Evolutionary conservation across 92 coral and sea anemone species (phyloP), one percentile per base, ranked within the genome.

Genomic region (Anthopleura xanthogrammica): DNA sequence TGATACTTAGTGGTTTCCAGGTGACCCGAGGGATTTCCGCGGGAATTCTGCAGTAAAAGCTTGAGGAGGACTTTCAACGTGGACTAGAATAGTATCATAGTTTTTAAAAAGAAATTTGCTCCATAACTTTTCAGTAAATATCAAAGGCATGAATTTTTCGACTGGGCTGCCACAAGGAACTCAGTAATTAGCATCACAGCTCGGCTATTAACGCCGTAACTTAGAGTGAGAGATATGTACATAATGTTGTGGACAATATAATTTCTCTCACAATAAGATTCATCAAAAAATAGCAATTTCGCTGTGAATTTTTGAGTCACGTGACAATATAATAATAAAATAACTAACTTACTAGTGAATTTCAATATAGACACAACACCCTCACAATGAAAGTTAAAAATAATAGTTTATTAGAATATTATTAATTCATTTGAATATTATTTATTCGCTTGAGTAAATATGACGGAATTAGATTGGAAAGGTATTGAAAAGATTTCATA

Each of bases 11-110:
- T 68, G 82, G 58, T 84, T 50, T 36, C 87, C 57, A 50, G 77
- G 87, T 17, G 56, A 84, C 79, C 20, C 23, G 17, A 12, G 41
- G 46, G 80, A 78, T 52, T 77, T 60, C 62, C 74, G 60, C 77
- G 82, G 42, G 62, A 77, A 66, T 52, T 42, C 52, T 14, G 41
- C 5, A 54, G 60, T 50, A 77, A 77, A 9, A 29, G 36, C 36
- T 29, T 29, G 36, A 29, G 36, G 36, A 29, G 36, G 36, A 29
- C 36, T 39, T 75, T 50, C 11, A 36, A 17, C 23, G 23, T 20
- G 11, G 36, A 64, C 20, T 5, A 20, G 11, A 9, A 17, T 64
- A 2, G 5, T 5, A 6, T 20, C 20, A 2, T 64, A 19, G 7
- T 64, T 3, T 16, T 64, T 17, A 64, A n/a, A 64, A 22, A 64